These are phyloP conservation scores for Nephrotoma guestfalica DNA, from an alignment of 2,888 invertebrate species.

Conservation along the genomic window DNA sequence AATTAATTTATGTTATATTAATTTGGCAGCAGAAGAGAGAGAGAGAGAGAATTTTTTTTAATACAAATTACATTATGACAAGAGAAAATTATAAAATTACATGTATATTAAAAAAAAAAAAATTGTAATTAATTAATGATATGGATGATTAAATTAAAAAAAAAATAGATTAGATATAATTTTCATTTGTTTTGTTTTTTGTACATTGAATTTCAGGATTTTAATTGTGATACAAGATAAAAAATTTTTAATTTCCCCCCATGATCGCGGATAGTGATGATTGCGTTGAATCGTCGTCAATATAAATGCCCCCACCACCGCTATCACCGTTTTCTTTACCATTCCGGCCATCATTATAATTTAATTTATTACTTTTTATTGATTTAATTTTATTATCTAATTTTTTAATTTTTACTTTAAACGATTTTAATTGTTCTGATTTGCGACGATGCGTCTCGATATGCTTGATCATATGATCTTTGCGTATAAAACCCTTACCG, in stretches of 20 bases:
- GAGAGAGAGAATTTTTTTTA: background rate
- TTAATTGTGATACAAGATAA: background rate
- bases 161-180: background rate
- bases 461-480: slow-evolving; percentile 85
- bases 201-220: background rate
- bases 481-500: slow-evolving; percentile 76
- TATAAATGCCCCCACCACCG: background rate
- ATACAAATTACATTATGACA: background rate
- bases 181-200: background rate
- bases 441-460: slow-evolving; percentile 57
- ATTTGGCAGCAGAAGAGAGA: background rate
- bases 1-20: background rate
- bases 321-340: background rate
- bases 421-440: background rate
- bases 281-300: background rate
- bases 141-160: background rate
- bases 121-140: background rate
- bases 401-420: background rate
- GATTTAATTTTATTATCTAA: slow-evolving; percentile 29
- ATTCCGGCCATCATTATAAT: background rate
- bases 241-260: background rate
- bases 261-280: background rate
- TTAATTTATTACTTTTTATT: background rate
- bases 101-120: background rate
- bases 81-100: background rate